A percentile compares a stretch with the other conserved stretches of the same genome.
phyloP scores from a whole-genome alignment of 1,140 invertebrate genomes.

The Drosophila tropicalis region DNA sequence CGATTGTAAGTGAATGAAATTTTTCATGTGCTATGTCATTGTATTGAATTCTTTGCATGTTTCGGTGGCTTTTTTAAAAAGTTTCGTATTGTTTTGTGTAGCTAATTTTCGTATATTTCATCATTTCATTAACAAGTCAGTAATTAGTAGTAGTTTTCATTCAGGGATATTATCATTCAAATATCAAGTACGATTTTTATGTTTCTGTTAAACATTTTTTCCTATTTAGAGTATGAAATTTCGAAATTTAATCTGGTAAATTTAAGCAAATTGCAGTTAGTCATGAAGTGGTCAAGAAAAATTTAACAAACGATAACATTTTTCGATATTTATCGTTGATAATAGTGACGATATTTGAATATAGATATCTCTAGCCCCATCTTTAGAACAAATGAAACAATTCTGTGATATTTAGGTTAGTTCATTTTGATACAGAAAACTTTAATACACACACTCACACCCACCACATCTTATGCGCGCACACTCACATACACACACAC shows the following conservation, averaged over 20 bases:
- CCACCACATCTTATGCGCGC: background rate
- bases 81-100: background rate
- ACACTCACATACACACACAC: constrained; percentile 28
- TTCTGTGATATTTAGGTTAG: background rate
- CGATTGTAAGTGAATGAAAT: background rate
- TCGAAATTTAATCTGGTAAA: background rate
- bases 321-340: background rate
- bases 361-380: constrained; percentile 6
- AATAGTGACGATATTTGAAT: background rate
- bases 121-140: constrained; percentile 42
- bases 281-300: background rate
- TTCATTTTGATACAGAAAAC: background rate
- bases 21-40: background rate
- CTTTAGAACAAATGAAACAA: background rate
- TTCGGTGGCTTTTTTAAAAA: constrained; percentile 16
- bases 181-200: background rate
- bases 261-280: background rate
- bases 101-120: constrained; percentile 32
- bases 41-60: constrained; percentile 24
- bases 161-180: constrained; percentile 6
- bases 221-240: background rate
- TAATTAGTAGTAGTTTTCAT: constrained; percentile 13
- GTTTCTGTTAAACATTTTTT: too few relatives aligned
- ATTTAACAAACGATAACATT: background rate
- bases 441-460: background rate